Evolutionary conservation across 1,140 invertebrate genomes (phyloP).

Genomic region (Glomeris maerens): DNA sequence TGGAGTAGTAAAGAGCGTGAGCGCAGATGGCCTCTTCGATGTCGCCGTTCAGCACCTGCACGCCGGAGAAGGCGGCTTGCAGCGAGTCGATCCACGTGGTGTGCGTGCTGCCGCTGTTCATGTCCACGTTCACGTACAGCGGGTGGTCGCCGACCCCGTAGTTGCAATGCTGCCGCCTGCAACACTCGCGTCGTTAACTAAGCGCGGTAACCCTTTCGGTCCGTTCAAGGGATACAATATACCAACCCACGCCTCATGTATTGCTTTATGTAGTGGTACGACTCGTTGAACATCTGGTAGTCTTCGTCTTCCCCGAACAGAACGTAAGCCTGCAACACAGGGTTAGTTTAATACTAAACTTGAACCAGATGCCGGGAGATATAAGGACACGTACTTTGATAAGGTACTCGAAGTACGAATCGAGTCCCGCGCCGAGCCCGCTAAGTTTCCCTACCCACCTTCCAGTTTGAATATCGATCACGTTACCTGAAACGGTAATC

Average conservation of each 20-base stretch:
- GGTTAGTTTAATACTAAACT: too few species aligned
- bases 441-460: slow-evolving; percentile 45
- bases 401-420: slow-evolving; percentile 55
- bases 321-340: slow-evolving; percentile 37
- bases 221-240: slow-evolving; percentile 7
- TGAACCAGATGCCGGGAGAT: slow-evolving; percentile 1
- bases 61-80: slow-evolving; percentile 45
- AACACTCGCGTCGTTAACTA: slow-evolving; percentile 13
- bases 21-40: slow-evolving; percentile 55
- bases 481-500: slow-evolving; percentile 42
- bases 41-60: slow-evolving; percentile 51
- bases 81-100: slow-evolving; percentile 45
- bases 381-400: slow-evolving; percentile 36
- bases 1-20: slow-evolving; percentile 49
- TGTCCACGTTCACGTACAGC: slow-evolving; percentile 55
- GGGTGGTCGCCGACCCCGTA: slow-evolving; percentile 45
- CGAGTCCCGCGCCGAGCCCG: slow-evolving; percentile 52
- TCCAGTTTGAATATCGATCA: slow-evolving; percentile 48
- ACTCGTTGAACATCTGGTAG: slow-evolving; percentile 44
- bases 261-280: slow-evolving; percentile 42
- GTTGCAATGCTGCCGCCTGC: slow-evolving; percentile 41
- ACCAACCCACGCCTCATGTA: slow-evolving; percentile 46
- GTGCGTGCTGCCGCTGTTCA: slow-evolving; percentile 41
- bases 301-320: slow-evolving; percentile 47
- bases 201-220: neutral